These are phyloP conservation scores for Odontothrips loti DNA, from an alignment of 2,888 invertebrate species.

Conservation along the genomic window DNA sequence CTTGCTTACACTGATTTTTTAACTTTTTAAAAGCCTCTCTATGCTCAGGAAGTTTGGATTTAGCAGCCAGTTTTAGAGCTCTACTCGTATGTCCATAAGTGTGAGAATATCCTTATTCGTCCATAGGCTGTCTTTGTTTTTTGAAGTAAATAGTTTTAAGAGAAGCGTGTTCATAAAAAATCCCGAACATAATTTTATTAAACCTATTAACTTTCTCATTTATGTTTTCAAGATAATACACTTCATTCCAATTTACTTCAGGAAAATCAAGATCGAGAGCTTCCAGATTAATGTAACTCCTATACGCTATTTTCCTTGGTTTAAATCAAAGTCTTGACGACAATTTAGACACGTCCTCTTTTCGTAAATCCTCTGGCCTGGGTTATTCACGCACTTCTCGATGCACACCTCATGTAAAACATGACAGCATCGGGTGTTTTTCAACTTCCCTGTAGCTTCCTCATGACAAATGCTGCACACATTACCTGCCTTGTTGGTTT, in stretches of 20 bases:
- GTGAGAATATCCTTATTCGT: not conserved
- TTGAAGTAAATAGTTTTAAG: not conserved
- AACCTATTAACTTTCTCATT: conserved; percentile 1
- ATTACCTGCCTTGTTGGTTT: too few relatives aligned
- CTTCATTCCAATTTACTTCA: not conserved
- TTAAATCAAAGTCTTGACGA: not conserved
- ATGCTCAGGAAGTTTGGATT: conserved; percentile 1
- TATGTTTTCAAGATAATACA: not conserved
- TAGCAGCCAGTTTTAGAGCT: not conserved
- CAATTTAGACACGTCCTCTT: not conserved
- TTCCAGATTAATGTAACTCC: not conserved
- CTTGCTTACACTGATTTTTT: not conserved
- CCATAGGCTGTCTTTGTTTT: not conserved
- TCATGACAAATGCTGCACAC: not conserved
- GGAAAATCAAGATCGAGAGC: not conserved
- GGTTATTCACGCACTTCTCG: not conserved
- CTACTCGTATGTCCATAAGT: not conserved
- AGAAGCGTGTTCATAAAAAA: conserved; percentile 5
- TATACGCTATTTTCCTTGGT: not conserved
- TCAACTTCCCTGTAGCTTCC: not conserved
- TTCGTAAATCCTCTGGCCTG: not conserved
- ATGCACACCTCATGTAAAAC: not conserved
- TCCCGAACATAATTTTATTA: not conserved
- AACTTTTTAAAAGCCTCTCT: not conserved
- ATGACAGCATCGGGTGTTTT: not conserved